Evolutionary conservation across 2,797 vertebrate genomes (phyloP), one percentile per base, ranked within the genome.

Genomic region (Atherinosoma microstoma): DNA sequence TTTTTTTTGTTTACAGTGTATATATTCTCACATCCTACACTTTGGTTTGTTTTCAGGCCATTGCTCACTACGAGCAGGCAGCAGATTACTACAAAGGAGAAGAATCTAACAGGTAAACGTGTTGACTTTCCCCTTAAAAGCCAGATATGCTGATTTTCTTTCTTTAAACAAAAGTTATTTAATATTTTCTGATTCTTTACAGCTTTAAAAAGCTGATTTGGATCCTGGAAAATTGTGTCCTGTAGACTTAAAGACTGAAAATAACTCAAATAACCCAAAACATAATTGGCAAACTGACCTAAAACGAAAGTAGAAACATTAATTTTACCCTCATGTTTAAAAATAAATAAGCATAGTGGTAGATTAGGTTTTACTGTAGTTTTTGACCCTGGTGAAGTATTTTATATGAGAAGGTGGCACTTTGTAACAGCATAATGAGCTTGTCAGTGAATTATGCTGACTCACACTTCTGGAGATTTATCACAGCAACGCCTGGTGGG

Each of bases 11-110:
- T 27, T 0, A 15, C 0, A 10, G 2, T 57, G 0, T 58, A 16
- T 12, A 7, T 22, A 10, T 27, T 2, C 32, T 35, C 2, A 32
- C n/a, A 47, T 30, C 27, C 0, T 10, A 22, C 35, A 4, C 35
- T 15, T 70, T 13, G 66, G 42, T 59, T 65, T 67, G 63, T 77
- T 68, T 76, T 57, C 71, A 94, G 93, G 93, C 89, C 36, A 94
- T 94, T 6, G 93, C 93, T 57, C 93, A 92, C 82, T 93, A 92
- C 92, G 96, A 96, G 87, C 96, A 96, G 86, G 91, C 93, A 78
- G 91, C 88, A 68, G 91, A 93, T 78, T 93, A 92, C 82, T 94
- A 93, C 84, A 92, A 92, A 63, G 92, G 93, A 62, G 93, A 94
- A 1, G 93, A 94, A 73, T 94, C 92, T 2, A 91, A 92, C 86